Evolutionary conservation across 2,113 vertebrate species (phyloP).

Genomic region (Australoheros scitulus): DNA sequence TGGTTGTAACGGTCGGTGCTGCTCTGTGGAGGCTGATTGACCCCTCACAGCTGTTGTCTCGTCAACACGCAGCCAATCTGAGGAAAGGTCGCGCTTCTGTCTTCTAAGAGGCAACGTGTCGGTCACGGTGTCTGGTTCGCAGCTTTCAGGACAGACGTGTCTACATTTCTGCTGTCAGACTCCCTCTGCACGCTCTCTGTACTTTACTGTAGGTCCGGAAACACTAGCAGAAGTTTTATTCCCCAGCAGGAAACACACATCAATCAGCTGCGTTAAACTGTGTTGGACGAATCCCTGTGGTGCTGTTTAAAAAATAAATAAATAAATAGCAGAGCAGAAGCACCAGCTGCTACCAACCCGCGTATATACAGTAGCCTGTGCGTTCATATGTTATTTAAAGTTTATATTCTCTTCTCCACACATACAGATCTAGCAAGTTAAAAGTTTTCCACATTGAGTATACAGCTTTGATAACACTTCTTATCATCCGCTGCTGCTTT

Average conservation of each 20-base stretch:
- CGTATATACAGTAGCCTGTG: conserved; percentile 23
- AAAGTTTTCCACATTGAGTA: conserved; percentile 20
- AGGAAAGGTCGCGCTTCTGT: conserved; percentile 38
- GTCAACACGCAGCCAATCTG: conserved; percentile 50
- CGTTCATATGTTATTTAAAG: conserved; percentile 45
- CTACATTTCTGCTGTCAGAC: conserved; percentile 31
- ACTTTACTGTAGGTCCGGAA: conserved; percentile 33
- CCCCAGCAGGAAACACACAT: conserved; percentile 54
- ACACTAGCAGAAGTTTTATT: conserved; percentile 18
- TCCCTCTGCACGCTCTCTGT: conserved; percentile 17
- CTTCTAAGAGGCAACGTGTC: conserved; percentile 49
- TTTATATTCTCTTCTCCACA: conserved; percentile 29
- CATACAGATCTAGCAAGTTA: conserved; percentile 1
- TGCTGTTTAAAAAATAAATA: background rate
- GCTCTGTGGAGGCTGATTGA: conserved; percentile 20
- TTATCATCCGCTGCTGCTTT: conserved; percentile 50
- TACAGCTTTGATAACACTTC: conserved; percentile 17
- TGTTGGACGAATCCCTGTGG: conserved; percentile 29
- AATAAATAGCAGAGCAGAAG: conserved; percentile 37
- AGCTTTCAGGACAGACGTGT: conserved; percentile 27
- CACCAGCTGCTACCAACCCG: conserved; percentile 49
- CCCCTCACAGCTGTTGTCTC: conserved; percentile 70
- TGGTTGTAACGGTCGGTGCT: background rate
- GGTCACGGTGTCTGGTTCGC: conserved; percentile 66
- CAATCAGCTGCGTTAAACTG: conserved; percentile 12